Percentiles rank a stretch among this genome's conserved stretches.
Evolutionary conservation across 2,113 vertebrate genomes (phyloP).

Genomic region (Progne subis): DNA sequence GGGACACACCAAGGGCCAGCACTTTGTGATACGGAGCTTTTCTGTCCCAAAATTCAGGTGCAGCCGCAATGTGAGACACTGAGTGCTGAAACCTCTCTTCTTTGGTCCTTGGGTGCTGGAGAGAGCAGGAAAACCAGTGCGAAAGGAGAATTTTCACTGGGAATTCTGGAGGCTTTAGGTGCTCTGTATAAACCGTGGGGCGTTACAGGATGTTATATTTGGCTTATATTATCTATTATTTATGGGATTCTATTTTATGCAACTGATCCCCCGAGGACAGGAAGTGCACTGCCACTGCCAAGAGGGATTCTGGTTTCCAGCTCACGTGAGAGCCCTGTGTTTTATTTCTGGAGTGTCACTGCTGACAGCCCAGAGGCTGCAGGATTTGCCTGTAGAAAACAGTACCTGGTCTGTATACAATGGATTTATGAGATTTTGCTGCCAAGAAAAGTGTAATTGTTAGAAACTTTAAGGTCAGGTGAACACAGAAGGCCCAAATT

Average conservation of each 20-base stretch:
- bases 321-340: neutral
- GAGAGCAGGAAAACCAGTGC: neutral
- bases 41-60: neutral
- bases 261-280: neutral
- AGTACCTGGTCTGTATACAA: neutral
- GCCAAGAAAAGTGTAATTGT: neutral
- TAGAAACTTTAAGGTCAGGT: neutral
- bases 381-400: neutral
- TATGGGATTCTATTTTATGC: neutral
- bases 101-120: neutral
- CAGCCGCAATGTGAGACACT: rapidly evolving
- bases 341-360: neutral
- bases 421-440: neutral
- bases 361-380: neutral
- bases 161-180: neutral
- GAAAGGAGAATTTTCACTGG: neutral
- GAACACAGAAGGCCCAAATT: neutral
- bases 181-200: neutral
- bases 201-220: neutral
- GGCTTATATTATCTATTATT: neutral
- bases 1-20: neutral
- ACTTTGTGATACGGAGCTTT: rapidly evolving
- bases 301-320: neutral
- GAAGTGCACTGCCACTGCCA: neutral
- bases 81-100: neutral